Evolutionary conservation across 1,140 invertebrate species (phyloP).

Genomic region (Ceratosolen solmsi): DNA sequence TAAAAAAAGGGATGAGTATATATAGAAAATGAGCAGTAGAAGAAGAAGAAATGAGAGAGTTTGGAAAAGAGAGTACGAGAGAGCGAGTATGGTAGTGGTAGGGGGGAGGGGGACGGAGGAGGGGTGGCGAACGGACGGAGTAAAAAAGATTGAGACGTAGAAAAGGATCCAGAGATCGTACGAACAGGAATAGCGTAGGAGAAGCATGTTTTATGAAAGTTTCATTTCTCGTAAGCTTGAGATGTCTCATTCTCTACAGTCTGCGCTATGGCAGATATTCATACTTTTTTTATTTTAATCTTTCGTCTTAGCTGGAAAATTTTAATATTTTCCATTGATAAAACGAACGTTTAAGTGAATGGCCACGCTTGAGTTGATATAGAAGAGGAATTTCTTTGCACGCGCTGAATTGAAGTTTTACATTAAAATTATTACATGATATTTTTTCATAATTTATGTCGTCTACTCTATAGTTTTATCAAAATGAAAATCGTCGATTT

Average conservation of each 20-base stretch:
- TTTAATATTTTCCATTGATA: conserved; percentile 47
- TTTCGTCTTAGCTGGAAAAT: conserved; percentile 43
- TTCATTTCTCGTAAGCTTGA: conserved; percentile 51
- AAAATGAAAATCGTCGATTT: not conserved
- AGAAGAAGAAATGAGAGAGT: conserved; percentile 26
- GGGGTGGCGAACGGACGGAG: not conserved
- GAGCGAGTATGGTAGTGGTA: no score
- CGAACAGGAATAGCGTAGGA: not conserved
- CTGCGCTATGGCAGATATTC: conserved; percentile 50
- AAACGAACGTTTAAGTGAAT: conserved; percentile 16
- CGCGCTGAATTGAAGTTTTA: conserved; percentile 13
- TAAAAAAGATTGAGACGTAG: not conserved
- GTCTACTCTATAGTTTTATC: not conserved
- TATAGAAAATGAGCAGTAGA: not conserved
- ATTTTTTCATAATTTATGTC: conserved; percentile 26
- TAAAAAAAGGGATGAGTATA: conserved; percentile 5
- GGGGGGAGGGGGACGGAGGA: conserved; percentile 28
- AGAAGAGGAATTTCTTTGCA: conserved; percentile 21
- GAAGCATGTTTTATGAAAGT: conserved; percentile 51
- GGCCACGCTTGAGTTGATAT: conserved; percentile 16
- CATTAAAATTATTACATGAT: conserved; percentile 47
- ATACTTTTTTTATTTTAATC: conserved; percentile 48
- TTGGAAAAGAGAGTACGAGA: conserved; percentile 13
- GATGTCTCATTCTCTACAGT: conserved; percentile 43
- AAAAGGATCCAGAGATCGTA: not conserved